These are phyloP conservation scores for Xanthorhoe designata DNA, from an alignment of 2,888 invertebrate species.

Conservation along the genomic window DNA sequence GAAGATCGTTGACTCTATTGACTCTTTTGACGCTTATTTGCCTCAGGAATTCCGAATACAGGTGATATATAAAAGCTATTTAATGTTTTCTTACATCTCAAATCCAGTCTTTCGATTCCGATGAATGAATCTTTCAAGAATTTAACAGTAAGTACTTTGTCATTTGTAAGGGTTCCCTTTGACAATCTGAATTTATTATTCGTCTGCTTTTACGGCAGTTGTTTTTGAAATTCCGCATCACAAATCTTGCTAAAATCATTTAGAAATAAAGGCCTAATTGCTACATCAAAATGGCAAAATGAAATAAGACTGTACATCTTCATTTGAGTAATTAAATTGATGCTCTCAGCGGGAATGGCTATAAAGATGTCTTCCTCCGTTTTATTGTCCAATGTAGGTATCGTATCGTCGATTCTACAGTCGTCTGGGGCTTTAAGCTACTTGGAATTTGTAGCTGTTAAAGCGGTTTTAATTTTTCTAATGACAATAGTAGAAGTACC, in stretches of 20 bases:
- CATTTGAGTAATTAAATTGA: conserved; percentile 35
- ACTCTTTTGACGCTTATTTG: conserved; percentile 15
- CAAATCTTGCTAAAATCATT: conserved; percentile 11
- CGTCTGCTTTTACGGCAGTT: too few species aligned
- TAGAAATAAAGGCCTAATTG: conserved; percentile 11
- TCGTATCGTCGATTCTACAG: neutral
- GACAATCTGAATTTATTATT: too few species aligned
- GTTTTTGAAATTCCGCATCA: neutral
- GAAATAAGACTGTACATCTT: conserved; percentile 30
- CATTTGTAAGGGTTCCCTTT: neutral
- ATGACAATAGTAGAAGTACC: too few species aligned
- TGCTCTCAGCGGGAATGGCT: conserved; percentile 21
- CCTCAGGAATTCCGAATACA: conserved; percentile 1
- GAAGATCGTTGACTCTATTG: conserved; percentile 28
- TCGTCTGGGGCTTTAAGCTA: neutral
- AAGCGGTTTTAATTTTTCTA: too few species aligned
- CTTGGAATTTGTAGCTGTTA: neutral
- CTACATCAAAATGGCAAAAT: conserved; percentile 20
- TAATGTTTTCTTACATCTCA: neutral
- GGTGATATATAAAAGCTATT: conserved; percentile 2
- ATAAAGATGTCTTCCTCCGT: conserved; percentile 31
- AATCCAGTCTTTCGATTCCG: neutral
- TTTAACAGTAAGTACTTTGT: neutral
- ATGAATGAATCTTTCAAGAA: neutral
- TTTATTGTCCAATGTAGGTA: conserved; percentile 25